Evolutionary conservation across 2,797 vertebrate species (phyloP), one percentile per base, ranked within the genome.

Genomic region (Clamator glandarius): DNA sequence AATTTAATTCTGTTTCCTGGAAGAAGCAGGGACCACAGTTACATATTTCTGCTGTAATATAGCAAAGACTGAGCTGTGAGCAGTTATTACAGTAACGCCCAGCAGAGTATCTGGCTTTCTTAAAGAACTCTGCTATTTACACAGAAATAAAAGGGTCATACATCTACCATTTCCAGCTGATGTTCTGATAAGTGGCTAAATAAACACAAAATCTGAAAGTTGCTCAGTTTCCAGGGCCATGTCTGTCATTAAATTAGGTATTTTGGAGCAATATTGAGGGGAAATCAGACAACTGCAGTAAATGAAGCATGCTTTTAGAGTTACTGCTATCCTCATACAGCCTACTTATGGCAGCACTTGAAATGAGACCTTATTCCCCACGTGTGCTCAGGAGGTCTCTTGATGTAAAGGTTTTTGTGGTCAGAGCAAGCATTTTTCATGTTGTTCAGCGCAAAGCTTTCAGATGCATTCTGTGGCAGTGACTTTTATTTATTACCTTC

Each of bases 401-500:
- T 77, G 54, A 76, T 62, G 26, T 35, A 44, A 87, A 78, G 31
- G 62, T 78, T 87, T 55, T 91, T 58, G 35, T 20, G 70, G 80
- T 92, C 88, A 68, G 5, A 62, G 69, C 44, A 75, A 85, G 66
- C 54, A 64, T 94, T 96, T 93, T 94, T 92, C 74, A 89, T 44
- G 15, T 52, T 87, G n/a, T 85, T 90, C 70, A 9, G 18, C 39
- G 54, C 52, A 82, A 75, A 89, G 59, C 66, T 93, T 94, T 78
- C 91, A 76, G 76, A 90, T 67, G 25, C 41, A 89, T 46, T 97
- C 94, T 66, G 68, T 93, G 91, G 86, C 95, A 91, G 33, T 29
- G 82, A 94, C 58, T 95, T 97, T 98, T 98, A 98, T 98, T 98
- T 98, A 98, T 98, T 97, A 97, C 93, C 94, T 92, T 95, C 97